Base-by-base conservation (phyloP, 1,140 invertebrate genomes). In the Camponotus floridanus region DNA sequence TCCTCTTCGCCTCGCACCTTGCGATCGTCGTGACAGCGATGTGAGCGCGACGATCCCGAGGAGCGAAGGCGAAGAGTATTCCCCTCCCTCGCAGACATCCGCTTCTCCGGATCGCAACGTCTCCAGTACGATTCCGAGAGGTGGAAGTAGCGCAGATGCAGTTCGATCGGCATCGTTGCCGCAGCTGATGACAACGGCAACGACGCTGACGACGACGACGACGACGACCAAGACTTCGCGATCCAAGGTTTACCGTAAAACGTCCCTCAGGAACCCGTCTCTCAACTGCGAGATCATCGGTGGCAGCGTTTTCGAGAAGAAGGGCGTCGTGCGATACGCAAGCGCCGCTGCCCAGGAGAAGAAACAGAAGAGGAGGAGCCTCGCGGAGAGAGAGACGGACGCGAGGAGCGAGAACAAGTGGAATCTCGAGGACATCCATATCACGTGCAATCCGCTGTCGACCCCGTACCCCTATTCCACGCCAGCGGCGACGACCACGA, bases 161-260 rank as follows among this genome's bases (percentile, higher is more conserved):
- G 1, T 51, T 18, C 3, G n/a, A 36, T 8, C 15, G 39, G 87
- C 84, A 9, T 94, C 94, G 0, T 94, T 93, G 18, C 93, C 94
- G 0, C 94, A 94, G 33, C 76, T 94, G 21, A 89, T 87, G 39
- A 93, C 91, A 61, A 84, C 83, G 0, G 13, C 78, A 0, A 71
- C 88, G 11, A 88, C 89, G 45, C 92, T 92, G 68, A 85, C 80
- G 0, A n/a, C 79, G 45, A 13, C 45, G 45, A 48, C 15, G 48
- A 51, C 2, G 48, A 89, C 88, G 39, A 93, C 91, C 62, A 85
- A 86, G 0, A n/a, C 78, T 0, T 71, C 88, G 11, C 91, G 94
- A n/a, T 94, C 93, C 0, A 95, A 95, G 64, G 94, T 95, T 4
- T 94, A 95, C 61, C 91, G 94, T 3, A 94, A 94, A 57, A 81